phyloP scores from a whole-genome alignment of 2,888 invertebrate species.

The Nesidiocoris tenuis region DNA sequence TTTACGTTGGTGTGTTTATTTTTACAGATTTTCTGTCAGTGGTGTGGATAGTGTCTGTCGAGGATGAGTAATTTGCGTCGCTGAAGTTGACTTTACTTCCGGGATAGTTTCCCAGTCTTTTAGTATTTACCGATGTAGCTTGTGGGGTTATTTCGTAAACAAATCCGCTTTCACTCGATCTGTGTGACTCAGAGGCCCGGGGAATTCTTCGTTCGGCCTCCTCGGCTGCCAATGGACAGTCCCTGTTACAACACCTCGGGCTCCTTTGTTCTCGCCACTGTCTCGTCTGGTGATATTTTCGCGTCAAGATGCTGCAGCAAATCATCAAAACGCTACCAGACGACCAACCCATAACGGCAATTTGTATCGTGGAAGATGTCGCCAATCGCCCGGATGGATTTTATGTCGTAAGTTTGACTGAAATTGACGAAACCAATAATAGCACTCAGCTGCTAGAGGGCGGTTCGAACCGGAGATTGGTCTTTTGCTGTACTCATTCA shows the following conservation, averaged over 20 bases:
- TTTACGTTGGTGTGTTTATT: no score
- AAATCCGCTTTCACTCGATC: background rate
- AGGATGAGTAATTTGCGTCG: no score
- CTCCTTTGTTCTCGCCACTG: slow-evolving; percentile 20
- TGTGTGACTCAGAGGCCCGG: background rate
- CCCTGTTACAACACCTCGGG: background rate
- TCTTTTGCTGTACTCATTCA: no score
- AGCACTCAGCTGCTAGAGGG: background rate
- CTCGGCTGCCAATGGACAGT: background rate
- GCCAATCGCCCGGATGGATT: slow-evolving; percentile 64
- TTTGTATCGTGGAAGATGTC: slow-evolving; percentile 64
- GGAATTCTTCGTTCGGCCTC: background rate
- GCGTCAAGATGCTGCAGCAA: slow-evolving; percentile 50
- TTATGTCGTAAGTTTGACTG: slow-evolving; percentile 59
- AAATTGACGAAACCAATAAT: slow-evolving; percentile 55
- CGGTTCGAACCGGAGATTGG: background rate
- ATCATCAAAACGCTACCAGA: slow-evolving; percentile 65
- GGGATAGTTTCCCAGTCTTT: no score
- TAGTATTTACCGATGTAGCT: no score
- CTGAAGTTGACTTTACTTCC: no score
- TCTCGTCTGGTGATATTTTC: background rate
- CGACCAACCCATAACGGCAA: slow-evolving; percentile 67
- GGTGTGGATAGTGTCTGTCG: no score
- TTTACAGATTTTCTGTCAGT: no score
- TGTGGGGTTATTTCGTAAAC: no score